Conservation (phyloP, 2,113 vertebrate species). For the Menura novaehollandiae region DNA sequence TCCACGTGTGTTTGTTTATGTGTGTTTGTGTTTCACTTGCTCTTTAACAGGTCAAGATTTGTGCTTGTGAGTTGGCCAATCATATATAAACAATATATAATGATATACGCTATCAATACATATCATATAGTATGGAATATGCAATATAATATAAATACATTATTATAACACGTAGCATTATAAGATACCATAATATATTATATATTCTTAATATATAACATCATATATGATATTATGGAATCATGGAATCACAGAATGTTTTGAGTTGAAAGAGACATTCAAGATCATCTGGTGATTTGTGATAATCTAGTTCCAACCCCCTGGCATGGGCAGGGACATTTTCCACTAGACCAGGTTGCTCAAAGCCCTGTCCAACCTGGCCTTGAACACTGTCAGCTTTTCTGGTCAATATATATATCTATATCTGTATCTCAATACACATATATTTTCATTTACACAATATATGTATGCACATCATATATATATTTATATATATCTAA, state of each 20-base stretch:
- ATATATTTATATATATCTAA: too few relatives aligned
- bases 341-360: neutral
- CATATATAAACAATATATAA: neutral
- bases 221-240: neutral
- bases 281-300: neutral
- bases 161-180: neutral
- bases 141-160: neutral
- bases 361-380: neutral
- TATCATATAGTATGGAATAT: neutral
- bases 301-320: neutral
- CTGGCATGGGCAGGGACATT: neutral
- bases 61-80: neutral
- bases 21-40: neutral
- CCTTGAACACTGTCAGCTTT: neutral
- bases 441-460: neutral
- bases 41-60: neutral
- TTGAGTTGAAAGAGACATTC: neutral
- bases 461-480: neutral
- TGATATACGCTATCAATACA: neutral
- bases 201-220: neutral
- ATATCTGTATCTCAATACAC: neutral
- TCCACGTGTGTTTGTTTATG: fast-evolving
- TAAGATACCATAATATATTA: neutral
- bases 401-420: neutral
- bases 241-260: neutral